A percentile compares a stretch with the other conserved stretches of the same genome.
phyloP scores from a whole-genome alignment of 1,140 invertebrate species.

The Formica selysi region DNA sequence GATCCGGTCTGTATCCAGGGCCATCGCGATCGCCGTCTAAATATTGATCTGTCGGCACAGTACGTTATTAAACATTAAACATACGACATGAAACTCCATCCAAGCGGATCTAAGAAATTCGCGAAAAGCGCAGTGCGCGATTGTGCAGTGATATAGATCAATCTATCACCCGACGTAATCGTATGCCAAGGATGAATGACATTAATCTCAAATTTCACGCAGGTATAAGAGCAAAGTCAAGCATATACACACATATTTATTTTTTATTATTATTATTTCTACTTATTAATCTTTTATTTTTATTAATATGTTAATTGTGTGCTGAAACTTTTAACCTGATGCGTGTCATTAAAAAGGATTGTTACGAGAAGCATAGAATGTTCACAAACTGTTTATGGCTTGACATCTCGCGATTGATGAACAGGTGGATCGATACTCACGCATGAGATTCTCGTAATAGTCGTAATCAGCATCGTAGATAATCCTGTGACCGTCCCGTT shows the following conservation, averaged over 20 bases:
- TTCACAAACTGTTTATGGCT: neutral
- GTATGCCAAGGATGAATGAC: neutral
- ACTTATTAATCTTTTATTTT: neutral
- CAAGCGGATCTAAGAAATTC: neutral
- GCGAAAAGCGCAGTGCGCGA: neutral
- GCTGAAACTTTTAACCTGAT: neutral
- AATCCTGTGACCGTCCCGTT: constrained; percentile 94
- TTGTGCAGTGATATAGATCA: neutral
- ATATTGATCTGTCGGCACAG: constrained; percentile 81
- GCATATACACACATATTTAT: neutral
- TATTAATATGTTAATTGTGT: neutral
- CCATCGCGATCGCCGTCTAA: constrained; percentile 82
- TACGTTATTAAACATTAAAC: constrained; percentile 25
- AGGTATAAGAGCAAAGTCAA: neutral
- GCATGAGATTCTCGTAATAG: constrained; percentile 96
- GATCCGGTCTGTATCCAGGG: constrained; percentile 85
- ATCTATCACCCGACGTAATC: neutral
- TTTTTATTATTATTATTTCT: neutral
- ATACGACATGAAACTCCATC: too few relatives aligned
- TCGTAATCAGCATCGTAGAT: constrained; percentile 96
- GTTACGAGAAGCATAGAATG: neutral
- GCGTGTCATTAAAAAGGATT: neutral
- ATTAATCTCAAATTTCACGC: neutral
- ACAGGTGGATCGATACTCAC: constrained; percentile 88
- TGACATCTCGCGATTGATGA: neutral